Evolutionary conservation across 2,113 vertebrate species (phyloP).

Genomic region (Coregonus clupeaformis): DNA sequence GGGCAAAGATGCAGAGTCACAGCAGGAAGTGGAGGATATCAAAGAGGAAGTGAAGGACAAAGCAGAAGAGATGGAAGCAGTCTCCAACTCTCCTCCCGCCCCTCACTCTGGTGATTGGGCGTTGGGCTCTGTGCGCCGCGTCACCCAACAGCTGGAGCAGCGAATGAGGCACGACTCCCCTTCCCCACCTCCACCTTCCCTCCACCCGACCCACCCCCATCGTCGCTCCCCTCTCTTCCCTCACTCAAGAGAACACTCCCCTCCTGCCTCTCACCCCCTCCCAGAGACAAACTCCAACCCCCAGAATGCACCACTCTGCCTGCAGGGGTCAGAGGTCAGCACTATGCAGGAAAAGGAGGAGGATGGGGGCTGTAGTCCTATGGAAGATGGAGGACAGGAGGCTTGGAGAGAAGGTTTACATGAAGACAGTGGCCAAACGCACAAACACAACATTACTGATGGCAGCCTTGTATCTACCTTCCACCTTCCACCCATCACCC

Average conservation of each 20-base stretch:
- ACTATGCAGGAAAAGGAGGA: conserved; percentile 34
- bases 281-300: background rate
- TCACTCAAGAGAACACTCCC: conserved; percentile 3
- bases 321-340: conserved; percentile 20
- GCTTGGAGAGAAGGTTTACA: background rate
- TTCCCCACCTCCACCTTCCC: conserved; percentile 48
- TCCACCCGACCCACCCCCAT: conserved; percentile 50
- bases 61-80: conserved; percentile 40
- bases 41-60: conserved; percentile 55
- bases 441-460: conserved; percentile 50
- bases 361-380: conserved; percentile 14
- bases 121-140: conserved; percentile 84
- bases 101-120: conserved; percentile 60
- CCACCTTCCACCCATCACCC: conserved; percentile 28
- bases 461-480: conserved; percentile 45
- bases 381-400: conserved; percentile 2
- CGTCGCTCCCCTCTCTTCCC: conserved; percentile 24
- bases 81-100: background rate
- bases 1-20: conserved; percentile 36
- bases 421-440: conserved; percentile 41
- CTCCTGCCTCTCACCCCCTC: conserved; percentile 14
- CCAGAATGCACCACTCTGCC: conserved; percentile 14
- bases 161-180: conserved; percentile 77
- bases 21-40: conserved; percentile 37
- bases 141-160: conserved; percentile 90